phyloP scores from a whole-genome alignment of 2,888 invertebrate genomes.

The Trichogramma dendrolimi region DNA sequence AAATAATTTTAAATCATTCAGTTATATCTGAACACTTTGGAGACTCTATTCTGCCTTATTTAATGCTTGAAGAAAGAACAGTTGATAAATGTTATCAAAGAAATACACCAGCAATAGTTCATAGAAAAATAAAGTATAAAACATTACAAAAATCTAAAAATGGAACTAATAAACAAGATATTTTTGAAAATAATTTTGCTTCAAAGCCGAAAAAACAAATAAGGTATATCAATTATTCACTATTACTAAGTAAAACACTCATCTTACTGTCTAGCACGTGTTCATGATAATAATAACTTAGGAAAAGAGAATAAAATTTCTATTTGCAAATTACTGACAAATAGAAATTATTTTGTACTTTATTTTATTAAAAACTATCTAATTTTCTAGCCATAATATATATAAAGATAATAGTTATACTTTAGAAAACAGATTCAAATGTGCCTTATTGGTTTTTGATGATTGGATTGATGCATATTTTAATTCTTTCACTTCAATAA shows the following conservation, averaged over 20 bases:
- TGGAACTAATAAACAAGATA: conserved; percentile 41
- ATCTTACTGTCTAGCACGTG: too few species aligned
- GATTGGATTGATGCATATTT: too few species aligned
- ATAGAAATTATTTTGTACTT: too few species aligned
- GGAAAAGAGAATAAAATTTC: too few species aligned
- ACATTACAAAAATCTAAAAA: conserved; percentile 37
- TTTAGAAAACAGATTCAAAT: too few species aligned
- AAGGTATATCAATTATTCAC: conserved; percentile 35
- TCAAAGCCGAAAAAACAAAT: conserved; percentile 47
- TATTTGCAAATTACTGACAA: too few species aligned
- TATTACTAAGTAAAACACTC: background rate
- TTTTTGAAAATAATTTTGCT: conserved; percentile 47
- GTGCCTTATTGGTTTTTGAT: too few species aligned
- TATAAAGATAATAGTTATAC: too few species aligned
- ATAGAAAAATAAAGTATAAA: conserved; percentile 48
- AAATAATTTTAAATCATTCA: conserved; percentile 38
- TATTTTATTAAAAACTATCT: too few species aligned
- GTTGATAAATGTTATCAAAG: conserved; percentile 23
- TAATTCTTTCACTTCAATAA: too few species aligned
- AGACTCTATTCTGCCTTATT: conserved; percentile 47
- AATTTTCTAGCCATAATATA: too few species aligned
- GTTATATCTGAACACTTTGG: conserved; percentile 45
- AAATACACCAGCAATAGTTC: conserved; percentile 45
- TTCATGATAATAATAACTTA: too few species aligned
- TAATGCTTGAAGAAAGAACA: conserved; percentile 28